Evolutionary conservation across 2,797 vertebrate species (phyloP), one percentile per base, ranked within the genome.

Genomic region (Falco peregrinus): DNA sequence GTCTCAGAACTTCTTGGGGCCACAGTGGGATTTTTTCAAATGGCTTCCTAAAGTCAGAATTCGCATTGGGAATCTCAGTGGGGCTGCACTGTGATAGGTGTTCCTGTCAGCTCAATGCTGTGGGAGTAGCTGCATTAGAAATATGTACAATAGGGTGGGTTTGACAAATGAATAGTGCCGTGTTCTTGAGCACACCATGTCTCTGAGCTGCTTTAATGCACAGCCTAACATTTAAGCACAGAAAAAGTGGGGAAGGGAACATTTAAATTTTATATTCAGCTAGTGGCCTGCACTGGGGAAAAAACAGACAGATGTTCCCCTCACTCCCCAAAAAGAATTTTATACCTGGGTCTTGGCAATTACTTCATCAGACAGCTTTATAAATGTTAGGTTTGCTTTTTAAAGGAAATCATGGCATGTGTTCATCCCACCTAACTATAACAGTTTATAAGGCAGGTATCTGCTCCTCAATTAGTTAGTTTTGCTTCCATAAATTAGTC

Each of bases 41-140:
- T 20, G 47, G 15, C 3, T 94, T 87, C 48, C 74, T 94, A 35
- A 60, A 90, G 56, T 84, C 35, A 69, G 75, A 95, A 89, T 92
- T 75, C 13, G 6, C 69, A 84, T 6, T n/a, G 59, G 18, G 47
- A 89, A 73, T 85, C 76, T 94, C 87, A 76, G 37, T 64, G 54
- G 57, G 61, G 33, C n/a, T 0, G 0, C n/a, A 20, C 26, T 39
- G 21, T 24, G 57, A 41, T 59, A 91, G 86, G 16, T 1, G 0
- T 59, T 86, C 94, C 88, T 97, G 63, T 92, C 86, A 93, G 57
- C 68, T 70, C 71, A 45, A 0, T 69, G 63, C 50, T 93, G 91
- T 94, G 70, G 92, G 87, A 83, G 93, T 96, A 90, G 35, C 64
- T 89, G 51, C 76, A 39, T 92, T 87, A 92, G 61, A 94, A 96